Evolutionary conservation across 2,113 vertebrate species (phyloP), one percentile per base, ranked within the genome.

Genomic region (Sylvilagus bachmani): DNA sequence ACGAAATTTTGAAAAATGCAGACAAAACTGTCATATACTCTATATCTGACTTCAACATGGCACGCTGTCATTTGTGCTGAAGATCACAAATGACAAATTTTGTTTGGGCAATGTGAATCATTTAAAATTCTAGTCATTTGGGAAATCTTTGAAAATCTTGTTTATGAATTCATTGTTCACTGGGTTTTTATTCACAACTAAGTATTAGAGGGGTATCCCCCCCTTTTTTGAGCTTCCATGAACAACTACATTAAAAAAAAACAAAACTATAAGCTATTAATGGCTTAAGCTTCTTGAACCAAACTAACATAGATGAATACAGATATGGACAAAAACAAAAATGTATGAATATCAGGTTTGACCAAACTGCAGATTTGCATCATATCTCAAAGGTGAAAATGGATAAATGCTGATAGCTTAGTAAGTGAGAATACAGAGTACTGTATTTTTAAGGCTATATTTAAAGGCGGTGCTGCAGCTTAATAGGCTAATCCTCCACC

Each of bases 161-260:
- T 12, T 64, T 71, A 31, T 6, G 44, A 2, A 36, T 51, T 58
- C 12, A 79, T 78, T 64, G 14, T 69, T 86, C 2, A 55, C 0
- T 62, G 6, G 14, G 14, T 33, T 71, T 86, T 67, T 80, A 77
- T 77, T 90, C 51, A 73, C 71, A 36, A 67, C 1, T 27, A 27
- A 33, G 5, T 7, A 19, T 0, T 69, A 9, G 0, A 4, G 6
- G 27, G 11, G 5, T 49, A 9, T 77, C 9, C 49, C 71, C 44
- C 44, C 44, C 6, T 44, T 71, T 93, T 66, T 84, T 14, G 89
- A 53, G 10, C 13, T 66, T 66, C 16, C 22, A 11, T 1, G 1
- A 83, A 79, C 19, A 86, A 55, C 79, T 2, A 14, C 4, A 67
- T 14, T 55, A 33, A 75, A 66, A 44, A 61, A n/a, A n/a, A n/a